Base-by-base conservation (phyloP, 2,888 invertebrate species). In the Malthinus flaveolus region DNA sequence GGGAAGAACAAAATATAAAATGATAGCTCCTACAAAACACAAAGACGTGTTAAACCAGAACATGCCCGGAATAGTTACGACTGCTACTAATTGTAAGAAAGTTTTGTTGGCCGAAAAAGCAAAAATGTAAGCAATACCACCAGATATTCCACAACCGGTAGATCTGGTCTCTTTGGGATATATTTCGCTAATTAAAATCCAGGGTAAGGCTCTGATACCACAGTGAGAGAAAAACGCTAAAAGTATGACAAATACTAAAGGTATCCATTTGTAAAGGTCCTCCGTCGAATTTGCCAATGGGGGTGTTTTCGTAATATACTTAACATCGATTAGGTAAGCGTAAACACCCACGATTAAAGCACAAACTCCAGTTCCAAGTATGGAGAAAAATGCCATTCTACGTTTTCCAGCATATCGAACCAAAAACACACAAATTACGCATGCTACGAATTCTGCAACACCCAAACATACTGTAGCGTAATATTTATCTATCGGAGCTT, bases 121-220 rank as follows among this genome's bases (percentile, higher is more conserved):
- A 68, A 91, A 88, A 31, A 91, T 80, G 72, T 92, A 93, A 3
- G 90, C 90, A 0, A 86, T 80, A 0, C 87, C 90, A 11, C 89
- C 87, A 0, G 89, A 85, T 3, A 89, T 76, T 0, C 92, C 92
- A 0, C 89, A 87, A 0, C 89, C 90, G 0, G 84, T 84, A 1
- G 89, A 86, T 23, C 91, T 81, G 0, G 87, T 87, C 58, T 85
- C 84, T 0, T 85, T 83, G 31, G 87, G 85, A 71, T 84, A 89
- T 60, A 91, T 88, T 79, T 93, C 92, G 7, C 91, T 91, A 36
- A 89, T 87, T 8, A 92, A 79, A 62, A 93, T 85, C 92, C 92
- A 93, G 0, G 92, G 91, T 42, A 93, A 75, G 60, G 89, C 77
- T 50, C 90, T 80, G 44, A 91, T 87, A 0, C 87, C 86, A 2